Base-by-base conservation (phyloP, 2,888 invertebrate genomes). In the Vesta saturnalis region DNA sequence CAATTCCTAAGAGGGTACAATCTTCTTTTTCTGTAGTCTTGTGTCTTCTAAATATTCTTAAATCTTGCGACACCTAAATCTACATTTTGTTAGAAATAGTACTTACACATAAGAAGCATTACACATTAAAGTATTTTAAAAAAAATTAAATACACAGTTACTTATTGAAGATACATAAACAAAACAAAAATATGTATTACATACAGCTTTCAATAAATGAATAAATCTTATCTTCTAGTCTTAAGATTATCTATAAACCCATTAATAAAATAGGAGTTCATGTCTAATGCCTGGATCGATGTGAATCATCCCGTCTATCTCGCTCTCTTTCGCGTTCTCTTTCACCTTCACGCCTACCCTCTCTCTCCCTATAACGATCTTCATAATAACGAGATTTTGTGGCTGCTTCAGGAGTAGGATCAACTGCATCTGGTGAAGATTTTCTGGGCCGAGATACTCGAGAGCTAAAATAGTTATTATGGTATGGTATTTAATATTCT, bases 321-420 rank as follows among this genome's bases (percentile, higher is more conserved):
- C 90, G 86, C 77, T 90, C 89, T 58, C 90, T 85, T 67, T 89
- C 89, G 16, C 89, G 85, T 73, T 91, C 90, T 64, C 89, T 84
- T 76, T 88, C 87, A 64, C 87, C 82, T 79, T 88, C 88, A 55
- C 87, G 82, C 74, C 89, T 86, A 64, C 88, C 85, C 71, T 88
- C 87, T 60, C 90, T 85, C 77, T 91, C 91, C 72, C 92, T 89
- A 86, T 95, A 95, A 71, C 95, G 89, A 84, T 95, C 95, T 77
- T 95, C 95, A 85, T 95, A 95, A 87, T 95, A 95, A 69, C 91
- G 89, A 67, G 87, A 85, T 85, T 89, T 87, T 76, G 87, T 79
- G 77, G 86, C 80, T 80, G 80, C 81, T 73, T 67, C 87, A 78
- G 78, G 85, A 83, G 69, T 83, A 55, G 78, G 76, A 82, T 75